Evolutionary conservation across 2,888 invertebrate genomes (phyloP), one percentile per base, ranked within the genome.

Genomic region (Agrotis ipsilon): DNA sequence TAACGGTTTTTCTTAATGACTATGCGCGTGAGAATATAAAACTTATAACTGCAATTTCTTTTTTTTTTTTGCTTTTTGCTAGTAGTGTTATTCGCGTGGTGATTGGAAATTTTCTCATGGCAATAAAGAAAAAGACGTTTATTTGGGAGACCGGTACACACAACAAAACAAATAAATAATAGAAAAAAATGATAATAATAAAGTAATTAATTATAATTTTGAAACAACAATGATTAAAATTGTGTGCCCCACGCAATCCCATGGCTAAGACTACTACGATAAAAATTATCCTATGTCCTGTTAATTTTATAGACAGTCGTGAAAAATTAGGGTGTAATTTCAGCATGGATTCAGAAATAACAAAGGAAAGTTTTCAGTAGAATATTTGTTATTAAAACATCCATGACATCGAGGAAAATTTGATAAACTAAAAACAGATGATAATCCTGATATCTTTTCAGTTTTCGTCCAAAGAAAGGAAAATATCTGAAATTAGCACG

Each of bases 401-500:
- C 32, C 32, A 46, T 54, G 7, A 19, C 32, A 45, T 27, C 18
- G 27, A 18, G 14, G 45, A n/a, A 18, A 21, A 52, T 51, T 46
- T 19, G 18, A n/a, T 5, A 1, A 59, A 19, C 21, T 24, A 14
- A 46, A 60, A 51, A 59, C 1, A 63, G 16, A 46, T 14, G 32
- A 32, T 62, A n/a, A 9, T n/a, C 18, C 48, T 72, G 58, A 74
- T 62, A 70, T 63, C 27, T 62, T 80, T 81, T 68, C 57, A 82
- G 69, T 45, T 21, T 49, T 58, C 52, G 21, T 54, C 5, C 13
- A 51, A 27, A 48, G 45, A 6, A 19, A 65, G 66, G 51, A n/a
- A 39, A 79, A 59, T 67, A 24, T 68, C 71, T 83, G 82, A 81
- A 82, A 82, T 78, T 77, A 83, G 78, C 69, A 57, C 77, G 58